Percentiles rank a stretch among this genome's conserved stretches.
These are phyloP conservation scores for Notothenia rossii DNA, from an alignment of 2,113 vertebrate genomes.

Conservation along the genomic window DNA sequence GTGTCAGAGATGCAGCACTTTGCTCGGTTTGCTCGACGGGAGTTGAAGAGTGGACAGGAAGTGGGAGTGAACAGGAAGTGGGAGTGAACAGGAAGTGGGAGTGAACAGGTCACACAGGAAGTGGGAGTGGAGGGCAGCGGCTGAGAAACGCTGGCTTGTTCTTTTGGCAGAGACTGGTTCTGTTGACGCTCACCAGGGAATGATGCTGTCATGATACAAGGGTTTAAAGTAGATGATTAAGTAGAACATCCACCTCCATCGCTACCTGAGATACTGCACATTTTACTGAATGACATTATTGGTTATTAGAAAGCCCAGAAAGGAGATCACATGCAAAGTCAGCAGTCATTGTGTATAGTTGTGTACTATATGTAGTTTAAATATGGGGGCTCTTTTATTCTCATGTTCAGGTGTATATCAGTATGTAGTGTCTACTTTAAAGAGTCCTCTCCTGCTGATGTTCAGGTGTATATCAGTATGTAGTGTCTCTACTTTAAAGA, in stretches of 20 bases:
- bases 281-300: slow-evolving; percentile 1
- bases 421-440: too few relatives aligned
- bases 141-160: background rate
- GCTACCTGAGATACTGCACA: background rate
- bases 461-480: too few relatives aligned
- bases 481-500: too few relatives aligned
- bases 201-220: background rate
- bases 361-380: too few relatives aligned
- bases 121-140: slow-evolving; percentile 5
- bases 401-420: too few relatives aligned
- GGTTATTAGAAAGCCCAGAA: too few relatives aligned
- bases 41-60: slow-evolving; percentile 53
- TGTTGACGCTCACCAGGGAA: slow-evolving; percentile 23
- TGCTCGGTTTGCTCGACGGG: slow-evolving; percentile 21
- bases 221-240: slow-evolving; percentile 6
- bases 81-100: too few relatives aligned
- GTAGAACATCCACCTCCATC: background rate
- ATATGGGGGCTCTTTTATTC: too few relatives aligned
- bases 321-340: background rate
- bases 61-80: slow-evolving; percentile 20
- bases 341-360: background rate
- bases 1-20: slow-evolving; percentile 47
- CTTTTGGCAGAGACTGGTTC: slow-evolving; percentile 16
- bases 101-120: slow-evolving; percentile 11
- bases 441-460: too few relatives aligned